Conservation (phyloP, 2,797 vertebrate genomes). For the Premnoplex brunnescens region DNA sequence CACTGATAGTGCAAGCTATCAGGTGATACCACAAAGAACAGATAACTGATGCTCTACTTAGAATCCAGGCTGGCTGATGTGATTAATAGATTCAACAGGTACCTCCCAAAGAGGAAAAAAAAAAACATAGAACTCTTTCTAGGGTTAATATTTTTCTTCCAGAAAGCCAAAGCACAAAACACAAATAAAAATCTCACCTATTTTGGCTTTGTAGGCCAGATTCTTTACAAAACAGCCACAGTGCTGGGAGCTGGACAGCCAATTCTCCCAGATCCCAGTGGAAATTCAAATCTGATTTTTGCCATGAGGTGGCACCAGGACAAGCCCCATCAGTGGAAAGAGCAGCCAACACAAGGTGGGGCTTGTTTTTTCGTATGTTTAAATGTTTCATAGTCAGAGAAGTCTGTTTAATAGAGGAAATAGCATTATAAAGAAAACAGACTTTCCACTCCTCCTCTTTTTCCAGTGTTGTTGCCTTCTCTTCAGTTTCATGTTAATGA, state of each 20-base stretch:
- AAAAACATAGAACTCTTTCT: accelerated
- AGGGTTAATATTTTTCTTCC: not conserved
- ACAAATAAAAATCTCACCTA: not conserved
- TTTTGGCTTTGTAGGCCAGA: not conserved
- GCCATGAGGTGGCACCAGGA: constrained; percentile 39
- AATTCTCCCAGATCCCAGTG: not conserved
- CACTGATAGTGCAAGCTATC: accelerated
- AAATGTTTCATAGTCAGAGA: not conserved
- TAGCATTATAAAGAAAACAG: not conserved
- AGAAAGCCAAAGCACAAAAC: not conserved
- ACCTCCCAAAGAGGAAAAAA: not conserved
- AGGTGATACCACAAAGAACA: accelerated
- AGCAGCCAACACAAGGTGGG: not conserved
- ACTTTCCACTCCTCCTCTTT: constrained; percentile 64
- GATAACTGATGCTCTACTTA: not conserved
- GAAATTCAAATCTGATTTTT: not conserved
- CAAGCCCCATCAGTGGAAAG: not conserved
- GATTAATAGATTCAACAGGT: accelerated
- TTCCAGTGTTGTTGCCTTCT: constrained; percentile 35
- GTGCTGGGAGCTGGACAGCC: not conserved
- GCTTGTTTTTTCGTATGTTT: not conserved
- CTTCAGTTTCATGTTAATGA: not conserved
- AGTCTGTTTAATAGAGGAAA: constrained; percentile 56
- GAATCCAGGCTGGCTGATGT: not conserved
- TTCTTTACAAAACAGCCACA: not conserved